These are phyloP conservation scores for Drosophila leonis DNA, from an alignment of 2,888 invertebrate species.

Conservation along the genomic window DNA sequence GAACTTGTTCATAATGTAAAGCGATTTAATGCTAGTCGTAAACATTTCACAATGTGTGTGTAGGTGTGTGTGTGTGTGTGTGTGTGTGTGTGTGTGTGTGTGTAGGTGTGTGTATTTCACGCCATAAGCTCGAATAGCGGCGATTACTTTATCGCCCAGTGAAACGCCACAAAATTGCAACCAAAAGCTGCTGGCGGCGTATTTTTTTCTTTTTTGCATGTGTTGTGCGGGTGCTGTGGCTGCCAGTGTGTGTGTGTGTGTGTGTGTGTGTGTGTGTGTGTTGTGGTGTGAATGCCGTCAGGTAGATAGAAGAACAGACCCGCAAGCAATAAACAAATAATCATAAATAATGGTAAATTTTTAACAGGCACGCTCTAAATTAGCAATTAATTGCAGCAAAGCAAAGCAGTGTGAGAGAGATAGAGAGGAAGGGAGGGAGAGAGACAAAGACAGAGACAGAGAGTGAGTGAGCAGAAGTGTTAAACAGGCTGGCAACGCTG, in stretches of 20 bases:
- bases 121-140: constrained; percentile 76
- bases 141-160: constrained; percentile 77
- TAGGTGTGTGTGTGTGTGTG: neutral
- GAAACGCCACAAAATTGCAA: constrained; percentile 81
- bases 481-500: constrained; percentile 13
- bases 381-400: constrained; percentile 71
- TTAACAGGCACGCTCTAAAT: constrained; percentile 72
- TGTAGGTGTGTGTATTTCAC: constrained; percentile 34
- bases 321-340: constrained; percentile 77
- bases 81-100: constrained; percentile 9
- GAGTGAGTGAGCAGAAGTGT: neutral
- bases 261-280: constrained; percentile 9
- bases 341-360: constrained; percentile 79
- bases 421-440: neutral
- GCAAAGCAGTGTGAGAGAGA: neutral
- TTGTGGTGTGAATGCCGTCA: constrained; percentile 62
- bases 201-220: constrained; percentile 28
- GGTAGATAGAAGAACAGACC: constrained; percentile 46
- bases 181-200: constrained; percentile 71
- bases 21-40: constrained; percentile 14
- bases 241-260: neutral
- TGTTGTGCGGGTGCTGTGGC: constrained; percentile 32
- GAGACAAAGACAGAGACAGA: neutral
- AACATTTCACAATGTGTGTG: constrained; percentile 17
- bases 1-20: constrained; percentile 16